Evolutionary conservation across 92 coral and sea anemone species (phyloP), one percentile per base, ranked within the genome.

Genomic region (Zoanthus solanderi): DNA sequence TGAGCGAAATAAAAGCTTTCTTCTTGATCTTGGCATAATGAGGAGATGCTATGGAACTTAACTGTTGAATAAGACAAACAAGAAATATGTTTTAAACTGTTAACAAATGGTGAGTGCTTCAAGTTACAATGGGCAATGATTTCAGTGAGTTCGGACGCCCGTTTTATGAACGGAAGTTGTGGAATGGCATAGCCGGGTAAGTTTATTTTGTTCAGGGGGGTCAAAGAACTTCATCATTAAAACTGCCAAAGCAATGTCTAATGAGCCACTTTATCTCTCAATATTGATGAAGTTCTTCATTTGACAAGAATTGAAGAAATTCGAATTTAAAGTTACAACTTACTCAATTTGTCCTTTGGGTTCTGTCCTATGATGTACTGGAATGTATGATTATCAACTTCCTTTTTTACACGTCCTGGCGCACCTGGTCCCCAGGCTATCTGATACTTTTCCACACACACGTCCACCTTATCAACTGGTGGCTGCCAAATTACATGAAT

Each of bases 401-500:
- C 15, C 6, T 32, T 48, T 53, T 72, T 53, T 2, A 72, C 46
- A 30, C 80, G 88, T 52, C 76, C 93, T 14, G 99, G 99, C 0
- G 78, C 84, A 18, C 92, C 93, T 76, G 90, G 90, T 15, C 99
- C 99, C 87, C 95, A 97, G 4, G 83, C 84, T 30, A 97, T 52
- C n/a, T 46, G 44, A 84, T 97, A 97, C 13, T 87, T 89, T 31
- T 92, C 90, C 7, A 97, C 97, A 72, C 98, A 91, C 28, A 94
- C 87, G 53, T 90, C 94, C 57, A 94, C 93, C 78, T 78, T 91
- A 79, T 97, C 94, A 9, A 71, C 84, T 0, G 99, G 99, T 16
- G 99, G 93, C 56, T 92, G 90, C 99, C 99, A 97, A 32, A 75
- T 69, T 5, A 97, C 94, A 74, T 85, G 82, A 56, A 97, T 90